phyloP scores from a whole-genome alignment of 2,797 vertebrate genomes.

The Etheostoma nigrum region DNA sequence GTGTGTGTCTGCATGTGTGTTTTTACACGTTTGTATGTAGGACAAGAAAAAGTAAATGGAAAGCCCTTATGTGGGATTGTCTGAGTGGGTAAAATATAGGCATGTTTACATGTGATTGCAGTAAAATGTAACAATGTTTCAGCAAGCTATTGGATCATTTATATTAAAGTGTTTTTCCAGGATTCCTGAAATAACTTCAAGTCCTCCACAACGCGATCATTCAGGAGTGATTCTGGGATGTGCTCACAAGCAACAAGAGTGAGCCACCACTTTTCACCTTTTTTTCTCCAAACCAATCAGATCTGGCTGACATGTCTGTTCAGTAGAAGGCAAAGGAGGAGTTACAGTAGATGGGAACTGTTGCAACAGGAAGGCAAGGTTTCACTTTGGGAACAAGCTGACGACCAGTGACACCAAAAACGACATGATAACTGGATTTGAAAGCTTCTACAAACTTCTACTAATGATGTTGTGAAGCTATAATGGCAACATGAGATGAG shows the following conservation, averaged over 20 bases:
- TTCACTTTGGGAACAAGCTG: constrained; percentile 66
- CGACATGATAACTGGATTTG: constrained; percentile 72
- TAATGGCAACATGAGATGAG: constrained; percentile 62
- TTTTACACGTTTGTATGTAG: constrained; percentile 18
- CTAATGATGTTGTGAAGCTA: constrained; percentile 58
- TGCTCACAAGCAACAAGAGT: constrained; percentile 18
- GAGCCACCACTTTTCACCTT: constrained; percentile 24
- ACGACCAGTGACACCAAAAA: constrained; percentile 58
- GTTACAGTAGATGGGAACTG: constrained; percentile 36
- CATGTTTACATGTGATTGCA: constrained; percentile 16
- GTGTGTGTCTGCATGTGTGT: constrained; percentile 19
- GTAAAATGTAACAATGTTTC: constrained; percentile 22
- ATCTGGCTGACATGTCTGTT: constrained; percentile 3
- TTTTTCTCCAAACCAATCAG: constrained; percentile 21
- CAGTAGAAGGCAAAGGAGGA: constrained; percentile 35
- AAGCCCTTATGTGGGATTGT: not conserved
- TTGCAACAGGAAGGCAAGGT: constrained; percentile 43
- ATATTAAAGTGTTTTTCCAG: constrained; percentile 32
- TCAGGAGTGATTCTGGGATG: constrained; percentile 35
- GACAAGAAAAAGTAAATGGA: constrained; percentile 38
- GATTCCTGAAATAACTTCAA: constrained; percentile 61
- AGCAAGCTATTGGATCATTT: constrained; percentile 37
- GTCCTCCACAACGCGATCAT: constrained; percentile 22
- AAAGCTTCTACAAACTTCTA: constrained; percentile 60
- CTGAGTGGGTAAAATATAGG: not conserved